Evolutionary conservation across 2,888 invertebrate species (phyloP).

Genomic region (Nymphalis c-album): DNA sequence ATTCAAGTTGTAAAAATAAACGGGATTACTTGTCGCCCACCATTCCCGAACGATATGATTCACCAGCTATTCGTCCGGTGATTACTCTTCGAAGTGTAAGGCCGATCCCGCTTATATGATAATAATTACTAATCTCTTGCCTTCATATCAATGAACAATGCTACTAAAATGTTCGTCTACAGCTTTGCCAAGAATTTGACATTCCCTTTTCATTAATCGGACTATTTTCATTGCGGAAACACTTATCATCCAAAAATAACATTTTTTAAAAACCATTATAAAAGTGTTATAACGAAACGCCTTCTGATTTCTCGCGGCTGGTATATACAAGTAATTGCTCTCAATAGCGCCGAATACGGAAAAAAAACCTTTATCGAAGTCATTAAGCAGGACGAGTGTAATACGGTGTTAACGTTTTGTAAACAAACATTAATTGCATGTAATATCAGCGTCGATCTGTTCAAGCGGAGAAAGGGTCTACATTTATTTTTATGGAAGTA

Average conservation of each 20-base stretch:
- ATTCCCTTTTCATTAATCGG: conserved; percentile 14
- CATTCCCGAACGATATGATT: conserved; percentile 54
- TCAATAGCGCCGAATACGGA: conserved; percentile 25
- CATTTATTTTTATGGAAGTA: conserved; percentile 46
- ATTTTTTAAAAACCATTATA: conserved; percentile 8
- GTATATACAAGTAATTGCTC: conserved; percentile 15
- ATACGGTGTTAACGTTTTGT: conserved; percentile 35
- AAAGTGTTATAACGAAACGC: conserved; percentile 17
- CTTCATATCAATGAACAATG: conserved; percentile 30
- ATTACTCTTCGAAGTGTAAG: conserved; percentile 58
- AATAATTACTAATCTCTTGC: conserved; percentile 38
- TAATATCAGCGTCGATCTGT: conserved; percentile 46
- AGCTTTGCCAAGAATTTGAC: conserved; percentile 15
- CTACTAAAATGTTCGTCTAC: conserved; percentile 3
- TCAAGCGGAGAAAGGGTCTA: conserved; percentile 51
- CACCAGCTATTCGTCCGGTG: conserved; percentile 50
- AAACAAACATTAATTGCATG: conserved; percentile 50
- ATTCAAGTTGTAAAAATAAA: conserved; percentile 64
- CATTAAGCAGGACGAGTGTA: conserved; percentile 20
- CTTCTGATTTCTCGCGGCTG: conserved; percentile 23
- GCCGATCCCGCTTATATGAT: conserved; percentile 45
- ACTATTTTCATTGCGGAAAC: conserved; percentile 13
- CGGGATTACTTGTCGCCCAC: conserved; percentile 64
- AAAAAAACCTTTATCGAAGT: conserved; percentile 23
- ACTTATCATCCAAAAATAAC: conserved; percentile 11